These are phyloP conservation scores for Pseudomugil tenellus DNA, from an alignment of 2,797 vertebrate genomes.

Conservation along the genomic window DNA sequence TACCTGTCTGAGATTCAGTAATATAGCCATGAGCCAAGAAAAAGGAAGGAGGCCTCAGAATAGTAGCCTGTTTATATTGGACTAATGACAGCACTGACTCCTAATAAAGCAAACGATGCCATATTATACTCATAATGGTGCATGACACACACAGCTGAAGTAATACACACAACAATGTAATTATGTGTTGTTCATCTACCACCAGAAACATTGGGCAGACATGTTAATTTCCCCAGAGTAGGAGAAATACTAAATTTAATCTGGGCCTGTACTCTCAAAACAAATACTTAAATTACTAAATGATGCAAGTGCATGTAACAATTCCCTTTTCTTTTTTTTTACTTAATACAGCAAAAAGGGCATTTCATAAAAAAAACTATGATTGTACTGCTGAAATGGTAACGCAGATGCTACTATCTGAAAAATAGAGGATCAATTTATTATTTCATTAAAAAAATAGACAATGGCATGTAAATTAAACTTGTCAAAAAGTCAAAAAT, in stretches of 20 bases:
- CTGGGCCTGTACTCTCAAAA: neutral
- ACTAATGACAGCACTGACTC: slow-evolving; percentile 35
- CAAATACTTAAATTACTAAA: neutral
- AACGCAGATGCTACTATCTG: neutral
- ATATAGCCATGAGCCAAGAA: neutral
- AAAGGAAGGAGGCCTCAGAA: slow-evolving; percentile 15
- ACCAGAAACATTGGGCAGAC: slow-evolving; percentile 5
- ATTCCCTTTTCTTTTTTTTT: neutral
- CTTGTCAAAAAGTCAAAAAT: neutral
- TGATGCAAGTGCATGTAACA: neutral
- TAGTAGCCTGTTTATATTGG: slow-evolving; percentile 41
- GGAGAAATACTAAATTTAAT: slow-evolving; percentile 13
- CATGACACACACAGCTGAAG: slow-evolving; percentile 14
- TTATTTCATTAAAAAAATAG: neutral
- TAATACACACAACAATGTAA: slow-evolving; percentile 7
- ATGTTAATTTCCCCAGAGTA: slow-evolving; percentile 36
- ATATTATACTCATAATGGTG: slow-evolving; percentile 11
- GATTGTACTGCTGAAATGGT: neutral
- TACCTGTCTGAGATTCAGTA: slow-evolving; percentile 18
- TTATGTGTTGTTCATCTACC: slow-evolving; percentile 36
- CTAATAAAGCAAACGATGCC: slow-evolving; percentile 34
- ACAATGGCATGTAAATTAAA: neutral
- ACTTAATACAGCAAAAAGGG: neutral
- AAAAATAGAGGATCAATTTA: neutral
- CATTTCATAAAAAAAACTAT: neutral